Conservation (phyloP, 1,140 invertebrate genomes). For the Venturia canescens region DNA sequence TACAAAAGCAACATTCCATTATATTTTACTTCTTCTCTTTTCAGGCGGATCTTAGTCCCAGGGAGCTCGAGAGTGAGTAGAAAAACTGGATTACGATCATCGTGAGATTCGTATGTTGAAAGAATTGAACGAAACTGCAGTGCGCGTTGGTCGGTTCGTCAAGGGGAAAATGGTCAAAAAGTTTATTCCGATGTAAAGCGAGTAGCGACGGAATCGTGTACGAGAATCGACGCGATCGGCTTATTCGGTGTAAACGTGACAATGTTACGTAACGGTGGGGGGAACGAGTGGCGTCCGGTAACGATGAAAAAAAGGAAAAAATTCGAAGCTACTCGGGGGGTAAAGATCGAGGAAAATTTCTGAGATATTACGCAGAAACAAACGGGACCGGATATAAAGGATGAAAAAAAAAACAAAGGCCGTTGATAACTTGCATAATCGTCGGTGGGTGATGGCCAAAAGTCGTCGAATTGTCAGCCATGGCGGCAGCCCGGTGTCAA, state of each 20-base stretch:
- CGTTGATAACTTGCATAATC: slow-evolving; percentile 45
- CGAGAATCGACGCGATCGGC: neutral
- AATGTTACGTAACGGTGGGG: neutral
- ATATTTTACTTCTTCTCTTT: slow-evolving; percentile 60
- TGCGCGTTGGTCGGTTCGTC: slow-evolving; percentile 10
- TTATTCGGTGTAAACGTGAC: neutral
- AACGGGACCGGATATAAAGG: neutral
- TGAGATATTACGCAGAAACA: neutral
- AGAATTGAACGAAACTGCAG: neutral
- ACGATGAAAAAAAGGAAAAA: neutral
- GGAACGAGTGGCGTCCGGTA: neutral
- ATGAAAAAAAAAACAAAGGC: neutral
- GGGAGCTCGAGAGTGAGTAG: slow-evolving; percentile 87
- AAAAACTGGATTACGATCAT: slow-evolving; percentile 32
- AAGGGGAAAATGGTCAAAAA: neutral
- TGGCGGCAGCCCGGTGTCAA: slow-evolving; percentile 63
- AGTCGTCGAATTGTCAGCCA: slow-evolving; percentile 46
- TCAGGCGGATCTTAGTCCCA: slow-evolving; percentile 84
- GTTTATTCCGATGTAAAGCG: neutral
- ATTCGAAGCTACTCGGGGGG: too few relatives aligned
- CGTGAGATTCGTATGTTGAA: slow-evolving; percentile 18
- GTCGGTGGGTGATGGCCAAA: slow-evolving; percentile 37
- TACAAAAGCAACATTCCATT: slow-evolving; percentile 12
- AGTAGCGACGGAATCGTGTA: neutral
- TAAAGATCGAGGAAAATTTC: neutral